These are phyloP conservation scores for Lamprologus callipterus DNA, from an alignment of 2,113 vertebrate genomes.

Conservation along the genomic window DNA sequence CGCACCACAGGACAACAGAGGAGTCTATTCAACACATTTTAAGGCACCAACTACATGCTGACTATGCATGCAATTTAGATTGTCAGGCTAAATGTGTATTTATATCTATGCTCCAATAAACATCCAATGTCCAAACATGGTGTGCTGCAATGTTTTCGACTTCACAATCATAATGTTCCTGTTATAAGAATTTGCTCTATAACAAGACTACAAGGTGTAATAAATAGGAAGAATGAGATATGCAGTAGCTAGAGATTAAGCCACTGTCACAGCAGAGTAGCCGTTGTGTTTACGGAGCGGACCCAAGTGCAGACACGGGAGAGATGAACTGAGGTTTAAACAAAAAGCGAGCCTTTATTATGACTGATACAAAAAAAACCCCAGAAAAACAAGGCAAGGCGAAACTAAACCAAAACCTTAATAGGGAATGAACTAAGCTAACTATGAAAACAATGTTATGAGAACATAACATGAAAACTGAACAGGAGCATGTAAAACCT, in stretches of 20 bases:
- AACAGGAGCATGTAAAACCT: neutral
- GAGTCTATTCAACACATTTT: neutral
- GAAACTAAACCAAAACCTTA: neutral
- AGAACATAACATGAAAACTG: neutral
- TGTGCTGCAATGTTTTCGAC: rapidly evolving
- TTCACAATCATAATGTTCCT: neutral
- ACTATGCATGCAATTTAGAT: neutral
- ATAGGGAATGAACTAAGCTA: neutral
- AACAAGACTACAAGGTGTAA: neutral
- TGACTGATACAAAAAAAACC: neutral
- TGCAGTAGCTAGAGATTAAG: neutral
- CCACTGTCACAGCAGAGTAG: neutral
- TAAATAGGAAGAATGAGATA: neutral
- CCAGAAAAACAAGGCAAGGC: neutral
- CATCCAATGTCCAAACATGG: neutral
- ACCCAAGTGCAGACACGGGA: neutral
- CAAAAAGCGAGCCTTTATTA: neutral
- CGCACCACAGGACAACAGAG: rapidly evolving
- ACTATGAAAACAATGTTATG: rapidly evolving
- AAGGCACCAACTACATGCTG: neutral
- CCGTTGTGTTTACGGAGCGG: neutral
- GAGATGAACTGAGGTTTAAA: neutral
- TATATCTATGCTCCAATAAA: neutral
- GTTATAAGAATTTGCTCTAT: neutral
- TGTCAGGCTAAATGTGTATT: neutral